Evolutionary conservation across 2,797 vertebrate genomes (phyloP), one percentile per base, ranked within the genome.

Genomic region (Borostomias antarcticus): DNA sequence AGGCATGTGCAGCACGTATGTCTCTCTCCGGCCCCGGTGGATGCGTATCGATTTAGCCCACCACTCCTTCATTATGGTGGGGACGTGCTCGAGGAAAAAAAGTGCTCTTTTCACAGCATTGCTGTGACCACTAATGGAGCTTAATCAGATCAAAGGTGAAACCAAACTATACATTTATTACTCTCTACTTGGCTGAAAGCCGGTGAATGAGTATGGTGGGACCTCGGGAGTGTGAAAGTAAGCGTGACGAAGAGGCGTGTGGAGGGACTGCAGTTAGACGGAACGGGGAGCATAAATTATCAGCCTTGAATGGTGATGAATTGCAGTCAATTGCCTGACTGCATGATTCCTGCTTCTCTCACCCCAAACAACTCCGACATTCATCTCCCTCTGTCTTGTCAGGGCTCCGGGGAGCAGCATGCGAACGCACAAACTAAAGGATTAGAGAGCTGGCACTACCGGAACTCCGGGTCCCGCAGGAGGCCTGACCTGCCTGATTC

Each of bases 281-380:
- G 32, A 23, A 5, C 9, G 6, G 19, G 21, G 10, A 37, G 30
- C 21, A 6, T 32, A 21, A 19, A 69, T 70, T 74, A 45, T 57
- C 53, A 64, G 51, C 64, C 59, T 53, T 66, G 71, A 74, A 69
- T 71, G 76, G 59, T 75, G 75, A 78, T 79, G 69, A 81, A 80
- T 80, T 83, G 72, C 61, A 73, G n/a, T n/a, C n/a, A 54, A 79
- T 62, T 58, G 58, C 66, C 61, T 43, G 50, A 58, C 51, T 64
- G 60, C 60, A 23, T 71, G 76, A 51, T 58, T 28, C 57, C 40
- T 29, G 50, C 32, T 33, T 68, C 58, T 32, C 29, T 75, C 13
- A 65, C 37, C 67, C 35, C n/a, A 51, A 63, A 50, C 29, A 69
- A 66, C 58, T 73, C 75, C 77, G 75, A 62, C 57, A 73, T 75